phyloP scores from a whole-genome alignment of 2,113 vertebrate species.

The Odontophorus gujanensis region DNA sequence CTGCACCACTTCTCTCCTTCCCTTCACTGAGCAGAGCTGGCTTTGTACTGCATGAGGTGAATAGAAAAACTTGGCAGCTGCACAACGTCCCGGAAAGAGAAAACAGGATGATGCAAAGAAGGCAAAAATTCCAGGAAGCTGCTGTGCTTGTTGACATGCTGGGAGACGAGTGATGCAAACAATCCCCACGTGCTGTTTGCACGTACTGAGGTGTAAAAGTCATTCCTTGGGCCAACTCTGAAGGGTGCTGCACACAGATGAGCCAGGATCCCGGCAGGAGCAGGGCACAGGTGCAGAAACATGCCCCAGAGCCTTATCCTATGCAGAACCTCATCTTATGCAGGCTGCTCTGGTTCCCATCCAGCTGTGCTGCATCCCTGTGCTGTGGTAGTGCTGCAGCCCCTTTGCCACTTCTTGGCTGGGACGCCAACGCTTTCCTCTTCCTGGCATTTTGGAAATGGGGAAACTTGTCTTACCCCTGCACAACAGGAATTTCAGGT shows the following conservation, averaged over 20 bases:
- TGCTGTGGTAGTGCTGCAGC: background rate
- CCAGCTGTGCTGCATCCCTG: background rate
- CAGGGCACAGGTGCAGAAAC: background rate
- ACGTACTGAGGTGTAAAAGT: background rate
- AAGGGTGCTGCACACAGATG: background rate
- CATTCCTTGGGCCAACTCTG: background rate
- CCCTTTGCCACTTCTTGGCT: background rate
- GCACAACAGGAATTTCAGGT: constrained; percentile 20
- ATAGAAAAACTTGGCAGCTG: background rate
- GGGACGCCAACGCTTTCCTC: accelerated
- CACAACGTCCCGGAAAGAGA: constrained; percentile 20
- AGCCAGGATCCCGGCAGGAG: background rate
- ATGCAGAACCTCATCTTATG: background rate
- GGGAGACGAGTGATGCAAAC: background rate
- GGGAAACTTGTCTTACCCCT: background rate
- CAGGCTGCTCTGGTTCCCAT: background rate
- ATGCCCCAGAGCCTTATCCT: background rate
- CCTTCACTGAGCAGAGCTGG: background rate
- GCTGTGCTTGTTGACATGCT: constrained; percentile 4
- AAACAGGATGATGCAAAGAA: background rate
- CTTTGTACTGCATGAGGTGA: background rate
- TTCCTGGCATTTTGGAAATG: background rate
- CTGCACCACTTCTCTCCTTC: background rate
- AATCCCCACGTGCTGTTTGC: background rate
- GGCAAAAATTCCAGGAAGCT: constrained; percentile 37